phyloP scores from a whole-genome alignment of 2,113 vertebrate genomes.

The Podocnemis expansa region DNA sequence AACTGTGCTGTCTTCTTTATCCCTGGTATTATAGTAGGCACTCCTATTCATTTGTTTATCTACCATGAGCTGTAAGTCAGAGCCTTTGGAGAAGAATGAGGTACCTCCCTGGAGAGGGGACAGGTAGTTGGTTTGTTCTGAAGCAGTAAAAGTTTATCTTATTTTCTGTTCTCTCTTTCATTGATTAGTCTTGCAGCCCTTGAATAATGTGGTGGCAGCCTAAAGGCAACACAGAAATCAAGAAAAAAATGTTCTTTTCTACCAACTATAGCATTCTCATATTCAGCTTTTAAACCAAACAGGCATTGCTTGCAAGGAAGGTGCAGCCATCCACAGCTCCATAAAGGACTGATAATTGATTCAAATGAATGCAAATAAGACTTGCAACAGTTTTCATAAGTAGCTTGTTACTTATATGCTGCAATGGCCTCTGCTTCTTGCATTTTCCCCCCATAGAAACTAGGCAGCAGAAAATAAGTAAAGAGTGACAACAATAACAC shows the following conservation, averaged over 20 bases:
- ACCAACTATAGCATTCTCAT: conserved; percentile 47
- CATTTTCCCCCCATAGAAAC: neutral
- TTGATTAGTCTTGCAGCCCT: conserved; percentile 11
- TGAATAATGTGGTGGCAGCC: conserved; percentile 46
- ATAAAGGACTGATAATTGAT: neutral
- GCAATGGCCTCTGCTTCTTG: neutral
- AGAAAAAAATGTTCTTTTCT: conserved; percentile 38
- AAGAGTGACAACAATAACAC: neutral
- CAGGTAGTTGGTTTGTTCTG: conserved; percentile 22
- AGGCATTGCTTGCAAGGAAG: neutral
- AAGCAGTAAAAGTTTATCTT: conserved; percentile 1
- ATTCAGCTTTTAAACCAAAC: conserved; percentile 16
- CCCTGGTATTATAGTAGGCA: neutral
- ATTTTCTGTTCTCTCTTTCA: neutral
- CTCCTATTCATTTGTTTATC: conserved; percentile 2
- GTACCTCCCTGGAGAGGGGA: neutral
- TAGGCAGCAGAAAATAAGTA: neutral
- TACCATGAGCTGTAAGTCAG: conserved; percentile 9
- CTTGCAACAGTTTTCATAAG: neutral
- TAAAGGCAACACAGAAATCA: conserved; percentile 54
- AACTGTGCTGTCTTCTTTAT: neutral
- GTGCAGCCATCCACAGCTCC: neutral
- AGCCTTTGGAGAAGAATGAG: neutral
- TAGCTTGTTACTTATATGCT: neutral
- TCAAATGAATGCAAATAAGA: neutral